Percentiles rank a stretch among this genome's conserved stretches.
Evolutionary conservation across 1,140 invertebrate genomes (phyloP).

Genomic region (Scaptomyza montana): DNA sequence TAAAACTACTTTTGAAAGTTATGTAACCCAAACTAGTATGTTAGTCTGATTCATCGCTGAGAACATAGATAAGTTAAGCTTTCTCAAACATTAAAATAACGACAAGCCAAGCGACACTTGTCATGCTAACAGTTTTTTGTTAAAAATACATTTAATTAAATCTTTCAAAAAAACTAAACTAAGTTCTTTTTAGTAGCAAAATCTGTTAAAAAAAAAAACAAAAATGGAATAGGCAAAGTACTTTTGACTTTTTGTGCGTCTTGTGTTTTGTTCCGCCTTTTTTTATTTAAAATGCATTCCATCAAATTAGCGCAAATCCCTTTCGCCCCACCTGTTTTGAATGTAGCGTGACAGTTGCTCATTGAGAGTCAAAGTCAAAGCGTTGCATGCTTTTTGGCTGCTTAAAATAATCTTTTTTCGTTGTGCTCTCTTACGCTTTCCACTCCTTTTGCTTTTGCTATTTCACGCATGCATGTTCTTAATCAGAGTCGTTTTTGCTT

Average conservation of each 20-base stretch:
- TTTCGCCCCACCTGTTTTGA: background rate
- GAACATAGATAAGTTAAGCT: no score
- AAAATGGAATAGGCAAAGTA: no score
- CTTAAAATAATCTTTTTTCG: conserved; percentile 16
- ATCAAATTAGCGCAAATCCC: conserved; percentile 7
- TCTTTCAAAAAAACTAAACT: no score
- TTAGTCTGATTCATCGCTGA: no score
- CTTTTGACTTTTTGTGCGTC: background rate
- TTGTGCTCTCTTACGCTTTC: background rate
- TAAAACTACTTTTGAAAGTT: no score
- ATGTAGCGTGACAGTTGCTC: conserved; percentile 28
- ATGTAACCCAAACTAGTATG: no score
- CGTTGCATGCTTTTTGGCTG: conserved; percentile 44
- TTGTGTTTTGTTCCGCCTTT: background rate
- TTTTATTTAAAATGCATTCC: conserved; percentile 5
- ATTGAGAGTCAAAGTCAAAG: conserved; percentile 17
- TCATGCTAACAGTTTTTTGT: no score
- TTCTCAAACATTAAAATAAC: no score
- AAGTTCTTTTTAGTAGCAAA: no score
- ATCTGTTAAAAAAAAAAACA: no score
- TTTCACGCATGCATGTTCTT: background rate
- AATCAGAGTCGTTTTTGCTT: background rate
- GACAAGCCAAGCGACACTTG: no score
- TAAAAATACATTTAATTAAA: no score
- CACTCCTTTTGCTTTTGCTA: background rate